These are phyloP conservation scores for Mongoloraphidia duomilia DNA, from an alignment of 2,888 invertebrate species.

Conservation along the genomic window DNA sequence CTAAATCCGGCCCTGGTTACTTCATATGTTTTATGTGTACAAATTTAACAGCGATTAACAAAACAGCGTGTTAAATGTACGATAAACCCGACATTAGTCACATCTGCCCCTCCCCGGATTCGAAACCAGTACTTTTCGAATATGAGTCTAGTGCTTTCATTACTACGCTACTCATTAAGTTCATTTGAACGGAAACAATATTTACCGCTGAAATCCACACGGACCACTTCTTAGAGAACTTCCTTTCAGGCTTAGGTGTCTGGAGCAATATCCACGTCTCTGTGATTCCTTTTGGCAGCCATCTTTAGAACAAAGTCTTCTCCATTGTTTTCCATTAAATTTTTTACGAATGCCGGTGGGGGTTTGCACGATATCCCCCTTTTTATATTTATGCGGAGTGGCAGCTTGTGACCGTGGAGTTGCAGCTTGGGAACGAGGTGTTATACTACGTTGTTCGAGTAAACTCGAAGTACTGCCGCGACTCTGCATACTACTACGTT, in stretches of 20 bases:
- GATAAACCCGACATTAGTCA: too few relatives aligned
- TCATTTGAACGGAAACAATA: constrained; percentile 18
- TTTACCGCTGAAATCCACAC: constrained; percentile 29
- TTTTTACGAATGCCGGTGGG: constrained; percentile 95
- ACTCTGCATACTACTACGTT: constrained; percentile 82
- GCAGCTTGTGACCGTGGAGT: constrained; percentile 89
- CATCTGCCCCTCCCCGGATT: too few relatives aligned
- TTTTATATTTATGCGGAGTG: constrained; percentile 90
- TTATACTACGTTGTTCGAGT: constrained; percentile 65
- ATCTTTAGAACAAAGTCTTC: constrained; percentile 88
- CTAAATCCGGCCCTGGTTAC: too few relatives aligned
- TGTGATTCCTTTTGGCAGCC: constrained; percentile 96
- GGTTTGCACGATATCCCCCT: constrained; percentile 90
- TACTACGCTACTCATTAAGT: too few relatives aligned
- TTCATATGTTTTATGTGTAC: too few relatives aligned
- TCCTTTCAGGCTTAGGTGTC: constrained; percentile 86
- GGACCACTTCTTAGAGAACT: constrained; percentile 34
- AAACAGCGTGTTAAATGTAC: too few relatives aligned
- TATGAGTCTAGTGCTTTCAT: too few relatives aligned
- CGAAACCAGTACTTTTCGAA: too few relatives aligned
- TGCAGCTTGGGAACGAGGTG: constrained; percentile 81
- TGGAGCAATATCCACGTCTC: constrained; percentile 88
- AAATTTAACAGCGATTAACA: too few relatives aligned
- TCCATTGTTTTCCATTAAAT: constrained; percentile 99
- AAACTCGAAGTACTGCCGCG: constrained; percentile 82